Base-by-base conservation (phyloP, 2,888 invertebrate species). In the Gymnoscelis rufifasciata region DNA sequence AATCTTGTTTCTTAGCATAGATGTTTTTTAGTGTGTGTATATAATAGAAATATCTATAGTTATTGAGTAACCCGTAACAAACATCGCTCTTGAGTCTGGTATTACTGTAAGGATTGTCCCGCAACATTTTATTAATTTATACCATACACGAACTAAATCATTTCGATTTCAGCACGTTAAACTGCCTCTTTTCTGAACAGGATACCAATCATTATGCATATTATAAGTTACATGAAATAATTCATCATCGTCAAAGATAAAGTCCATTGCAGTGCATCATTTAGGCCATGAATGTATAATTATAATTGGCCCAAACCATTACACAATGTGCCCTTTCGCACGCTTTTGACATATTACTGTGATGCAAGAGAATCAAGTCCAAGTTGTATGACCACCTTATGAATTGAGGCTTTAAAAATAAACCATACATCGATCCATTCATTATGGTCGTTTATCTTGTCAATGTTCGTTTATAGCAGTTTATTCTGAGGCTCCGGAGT, bases 281-380 rank as follows among this genome's bases (percentile, higher is more conserved):
- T 40, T 49, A 47, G 55, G 47, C 56, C 57, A 54, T 42, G 56
- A 52, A 54, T 54, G 47, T 54, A 61, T 64, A 56, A 52, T 62
- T 59, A 54, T 57, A 62, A 59, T 59, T 62, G 63, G 57, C 56
- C 57, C 62, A 60, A 72, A 66, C 55, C 58, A 58, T 73, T 69
- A 53, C 65, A 55, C 58, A 69, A 66, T 63, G 51, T 74, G 77
- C 78, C 78, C 80, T 79, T 82, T 79, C 60, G 58, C 66, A 62
- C 66, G 78, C 60, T 75, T 78, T 78, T 80, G 79, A 80, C 78
- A 78, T 77, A 72, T 74, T 64, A 67, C 60, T 59, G 56, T 75
- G 73, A 68, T 64, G 74, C 65, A 78, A 78, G 59, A 63, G 15
- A 61, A 65, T 56, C 47, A 56, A 35, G 51, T 52, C 52, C 39